Conservation (phyloP, 1,140 invertebrate species). For the Hyphantria cunea region DNA sequence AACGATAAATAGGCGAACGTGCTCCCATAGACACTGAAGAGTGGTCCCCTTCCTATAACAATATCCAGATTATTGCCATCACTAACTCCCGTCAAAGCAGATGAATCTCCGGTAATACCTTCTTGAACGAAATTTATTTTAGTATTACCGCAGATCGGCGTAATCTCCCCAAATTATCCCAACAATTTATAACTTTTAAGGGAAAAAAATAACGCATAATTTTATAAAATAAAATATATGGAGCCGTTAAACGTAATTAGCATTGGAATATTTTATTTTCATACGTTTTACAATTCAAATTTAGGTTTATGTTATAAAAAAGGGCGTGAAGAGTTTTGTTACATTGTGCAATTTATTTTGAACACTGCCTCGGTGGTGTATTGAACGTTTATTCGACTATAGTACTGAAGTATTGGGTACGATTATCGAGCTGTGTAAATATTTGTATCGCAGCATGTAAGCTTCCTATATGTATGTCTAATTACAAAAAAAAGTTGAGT, state of each 20-base stretch:
- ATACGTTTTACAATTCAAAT: too few species aligned
- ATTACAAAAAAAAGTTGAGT: too few species aligned
- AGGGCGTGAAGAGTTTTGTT: too few species aligned
- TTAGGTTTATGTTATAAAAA: too few species aligned
- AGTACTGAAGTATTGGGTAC: too few species aligned
- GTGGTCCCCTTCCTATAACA: neutral
- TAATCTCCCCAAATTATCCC: neutral
- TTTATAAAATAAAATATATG: neutral
- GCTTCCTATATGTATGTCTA: too few species aligned
- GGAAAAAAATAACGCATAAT: neutral
- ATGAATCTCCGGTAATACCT: neutral
- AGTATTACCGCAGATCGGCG: neutral
- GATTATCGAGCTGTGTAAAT: too few species aligned
- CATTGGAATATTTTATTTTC: neutral
- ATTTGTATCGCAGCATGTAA: too few species aligned
- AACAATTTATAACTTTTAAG: neutral
- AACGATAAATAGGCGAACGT: neutral
- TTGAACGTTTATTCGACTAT: too few species aligned
- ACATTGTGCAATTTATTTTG: too few species aligned
- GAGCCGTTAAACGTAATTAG: neutral
- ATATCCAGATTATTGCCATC: neutral
- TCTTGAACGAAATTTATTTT: neutral
- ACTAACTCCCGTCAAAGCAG: too few species aligned
- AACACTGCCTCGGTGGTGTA: too few species aligned
- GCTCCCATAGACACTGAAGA: neutral